Evolutionary conservation across 1,140 invertebrate genomes (phyloP).

Genomic region (Aphelenchoides avenae): DNA sequence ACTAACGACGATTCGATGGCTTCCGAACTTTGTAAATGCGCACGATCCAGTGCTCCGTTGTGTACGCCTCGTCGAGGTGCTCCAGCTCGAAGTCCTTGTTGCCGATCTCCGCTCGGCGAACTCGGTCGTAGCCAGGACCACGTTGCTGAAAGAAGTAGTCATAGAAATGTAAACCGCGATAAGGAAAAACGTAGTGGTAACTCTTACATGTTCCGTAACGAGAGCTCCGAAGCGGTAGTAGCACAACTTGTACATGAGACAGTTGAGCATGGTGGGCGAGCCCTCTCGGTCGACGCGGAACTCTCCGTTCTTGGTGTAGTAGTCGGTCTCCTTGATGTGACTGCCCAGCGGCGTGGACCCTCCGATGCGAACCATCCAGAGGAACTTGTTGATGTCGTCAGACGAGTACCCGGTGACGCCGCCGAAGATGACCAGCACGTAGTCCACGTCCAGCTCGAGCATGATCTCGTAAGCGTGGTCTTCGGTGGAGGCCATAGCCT

Average conservation of each 20-base stretch:
- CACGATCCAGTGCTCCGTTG: constrained; percentile 97
- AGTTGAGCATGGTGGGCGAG: constrained; percentile 87
- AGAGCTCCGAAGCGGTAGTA: constrained; percentile 94
- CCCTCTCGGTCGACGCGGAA: constrained; percentile 90
- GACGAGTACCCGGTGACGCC: constrained; percentile 97
- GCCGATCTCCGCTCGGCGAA: constrained; percentile 88
- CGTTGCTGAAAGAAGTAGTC: constrained; percentile 10
- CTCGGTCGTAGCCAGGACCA: constrained; percentile 80
- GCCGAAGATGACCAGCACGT: constrained; percentile 93
- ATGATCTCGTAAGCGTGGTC: constrained; percentile 93
- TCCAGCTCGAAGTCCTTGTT: constrained; percentile 92
- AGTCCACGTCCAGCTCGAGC: constrained; percentile 91
- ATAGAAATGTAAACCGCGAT: too few relatives aligned
- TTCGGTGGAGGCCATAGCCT: constrained; percentile 99
- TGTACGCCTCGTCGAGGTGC: constrained; percentile 95
- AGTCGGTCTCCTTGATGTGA: constrained; percentile 79
- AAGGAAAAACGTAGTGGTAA: constrained; percentile 67
- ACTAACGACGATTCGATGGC: constrained; percentile 10
- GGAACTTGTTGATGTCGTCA: constrained; percentile 98
- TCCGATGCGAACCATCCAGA: constrained; percentile 99
- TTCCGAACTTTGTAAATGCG: constrained; percentile 72
- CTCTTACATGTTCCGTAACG: constrained; percentile 61
- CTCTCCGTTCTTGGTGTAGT: constrained; percentile 93
- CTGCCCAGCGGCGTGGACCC: constrained; percentile 85
- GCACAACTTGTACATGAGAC: constrained; percentile 97